Percentiles rank a stretch among this genome's conserved stretches.
phyloP scores from a whole-genome alignment of 2,113 vertebrate species.

The Chloropsis cyanopogon region DNA sequence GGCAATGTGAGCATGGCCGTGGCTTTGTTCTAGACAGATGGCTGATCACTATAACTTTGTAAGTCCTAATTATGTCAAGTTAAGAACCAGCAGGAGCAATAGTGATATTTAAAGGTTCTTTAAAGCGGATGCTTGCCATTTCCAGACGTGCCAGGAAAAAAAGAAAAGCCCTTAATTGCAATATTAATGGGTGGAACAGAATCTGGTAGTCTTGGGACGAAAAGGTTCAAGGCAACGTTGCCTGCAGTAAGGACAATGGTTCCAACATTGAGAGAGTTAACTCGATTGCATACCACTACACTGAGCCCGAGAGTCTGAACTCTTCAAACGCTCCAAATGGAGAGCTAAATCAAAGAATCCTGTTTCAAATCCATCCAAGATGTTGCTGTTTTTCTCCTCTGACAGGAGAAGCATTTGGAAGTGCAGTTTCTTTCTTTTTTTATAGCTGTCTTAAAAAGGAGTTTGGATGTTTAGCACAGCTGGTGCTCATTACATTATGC shows the following conservation, averaged over 20 bases:
- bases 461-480: constrained; percentile 89
- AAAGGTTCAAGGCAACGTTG: not conserved
- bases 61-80: constrained; percentile 29
- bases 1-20: not conserved
- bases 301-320: constrained; percentile 59
- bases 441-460: constrained; percentile 88
- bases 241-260: constrained; percentile 17
- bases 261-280: constrained; percentile 62
- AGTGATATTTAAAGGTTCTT: constrained; percentile 53
- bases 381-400: constrained; percentile 78
- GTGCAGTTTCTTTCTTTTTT: constrained; percentile 82
- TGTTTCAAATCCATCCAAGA: constrained; percentile 80
- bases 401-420: constrained; percentile 82
- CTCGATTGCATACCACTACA: constrained; percentile 43
- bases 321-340: constrained; percentile 74
- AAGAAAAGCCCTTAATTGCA: not conserved
- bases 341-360: constrained; percentile 80
- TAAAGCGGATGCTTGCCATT: constrained; percentile 43
- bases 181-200: not conserved
- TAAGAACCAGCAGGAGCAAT: not conserved
- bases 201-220: constrained; percentile 7
- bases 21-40: constrained; percentile 23
- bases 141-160: not conserved
- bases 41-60: not conserved
- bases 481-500: constrained; percentile 90